Conservation (phyloP, 1,140 invertebrate genomes). For the Zaprionus nigranus region DNA sequence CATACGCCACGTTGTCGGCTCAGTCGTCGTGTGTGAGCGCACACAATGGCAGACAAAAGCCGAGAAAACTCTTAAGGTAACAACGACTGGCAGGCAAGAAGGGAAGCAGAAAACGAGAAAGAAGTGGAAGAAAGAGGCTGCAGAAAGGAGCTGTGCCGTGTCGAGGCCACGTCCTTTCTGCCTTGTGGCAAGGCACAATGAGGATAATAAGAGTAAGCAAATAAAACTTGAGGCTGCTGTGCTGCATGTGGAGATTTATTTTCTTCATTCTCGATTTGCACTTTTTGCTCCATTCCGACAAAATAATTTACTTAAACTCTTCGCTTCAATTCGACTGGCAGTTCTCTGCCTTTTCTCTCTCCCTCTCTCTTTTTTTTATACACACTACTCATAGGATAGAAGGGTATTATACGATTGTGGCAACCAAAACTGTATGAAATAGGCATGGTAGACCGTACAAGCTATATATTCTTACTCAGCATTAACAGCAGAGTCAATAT, state of each 20-base stretch:
- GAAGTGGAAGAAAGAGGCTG: neutral
- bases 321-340: slow-evolving; percentile 16
- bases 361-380: too few species aligned
- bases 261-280: neutral
- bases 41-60: slow-evolving; percentile 20
- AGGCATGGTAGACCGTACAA: too few species aligned
- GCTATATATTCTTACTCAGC: too few species aligned
- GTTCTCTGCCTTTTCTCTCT: neutral
- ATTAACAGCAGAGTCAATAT: too few species aligned
- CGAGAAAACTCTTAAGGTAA: slow-evolving; percentile 34
- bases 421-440: too few species aligned
- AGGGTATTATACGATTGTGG: too few species aligned
- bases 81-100: neutral
- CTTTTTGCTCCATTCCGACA: slow-evolving; percentile 5
- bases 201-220: slow-evolving; percentile 39
- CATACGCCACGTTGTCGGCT: slow-evolving; percentile 43
- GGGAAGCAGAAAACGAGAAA: neutral
- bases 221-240: slow-evolving; percentile 27
- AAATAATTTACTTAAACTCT: slow-evolving; percentile 56
- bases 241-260: too few species aligned
- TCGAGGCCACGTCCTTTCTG: slow-evolving; percentile 25
- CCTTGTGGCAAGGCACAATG: slow-evolving; percentile 21
- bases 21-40: slow-evolving; percentile 4
- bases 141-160: neutral
- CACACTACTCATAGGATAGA: too few species aligned